Evolutionary conservation across 2,113 vertebrate species (phyloP), one percentile per base, ranked within the genome.

Genomic region (Lichenostomus cassidix): DNA sequence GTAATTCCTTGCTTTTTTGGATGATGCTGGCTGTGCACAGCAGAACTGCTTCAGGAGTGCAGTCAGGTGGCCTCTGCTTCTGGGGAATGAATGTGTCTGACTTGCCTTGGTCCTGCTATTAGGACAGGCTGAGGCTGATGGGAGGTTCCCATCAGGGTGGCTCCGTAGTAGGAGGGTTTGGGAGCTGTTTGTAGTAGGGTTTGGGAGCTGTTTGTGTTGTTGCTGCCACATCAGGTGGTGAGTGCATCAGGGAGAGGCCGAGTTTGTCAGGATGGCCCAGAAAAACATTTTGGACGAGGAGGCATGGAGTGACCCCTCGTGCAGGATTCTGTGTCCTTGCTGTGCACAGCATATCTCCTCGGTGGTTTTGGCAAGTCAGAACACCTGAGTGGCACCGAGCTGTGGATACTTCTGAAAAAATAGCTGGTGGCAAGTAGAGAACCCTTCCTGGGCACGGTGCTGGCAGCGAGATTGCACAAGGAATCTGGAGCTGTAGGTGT

Each of bases 211-310:
- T 33, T 76, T 37, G 47, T 12, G 58, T 47, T 37, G 39, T 58
- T 79, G 14, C 33, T 74, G 49, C 44, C 15, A 3, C 5, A 5
- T 79, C n/a, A 52, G 19, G 9, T 59, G 41, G 15, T 49, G 62
- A 79, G 59, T 27, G 35, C 50, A n/a, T n/a, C n/a, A n/a, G 69
- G 56, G 39, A 59, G 71, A 80, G 24, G 24, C 62, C 28, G n/a
- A 2, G 33, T 73, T 64, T 65, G 7, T 86, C 0, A 0, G 29
- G 62, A 20, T 2, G 7, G 55, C 15, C n/a, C 0, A 0, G 39
- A 67, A 63, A 14, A 33, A 28, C 29, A 3, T 7, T 3, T 1
- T 2, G 6, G 39, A 75, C 28, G 22, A 67, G 21, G 37, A 58
- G 56, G 35, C 22, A 2, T 11, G 44, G 67, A 79, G 58, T 41